phyloP scores from a whole-genome alignment of 1,140 invertebrate genomes.

The Drosophila yakuba region DNA sequence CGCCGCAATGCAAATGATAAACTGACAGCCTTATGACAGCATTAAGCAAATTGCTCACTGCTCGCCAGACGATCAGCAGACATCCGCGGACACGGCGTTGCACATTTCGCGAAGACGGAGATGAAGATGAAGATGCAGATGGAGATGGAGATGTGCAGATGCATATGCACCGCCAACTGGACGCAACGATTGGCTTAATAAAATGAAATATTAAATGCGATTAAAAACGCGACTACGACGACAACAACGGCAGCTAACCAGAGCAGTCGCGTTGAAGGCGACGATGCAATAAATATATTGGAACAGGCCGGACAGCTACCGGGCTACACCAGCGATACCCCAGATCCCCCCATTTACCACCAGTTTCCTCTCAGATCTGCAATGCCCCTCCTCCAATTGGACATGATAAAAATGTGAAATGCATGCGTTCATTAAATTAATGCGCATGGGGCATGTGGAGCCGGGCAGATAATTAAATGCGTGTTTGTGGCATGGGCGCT shows the following conservation, averaged over 20 bases:
- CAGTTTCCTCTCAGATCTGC: neutral
- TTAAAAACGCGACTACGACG: slow-evolving; percentile 69
- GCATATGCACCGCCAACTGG: slow-evolving; percentile 25
- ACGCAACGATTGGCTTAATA: slow-evolving; percentile 77
- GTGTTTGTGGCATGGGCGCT: slow-evolving; percentile 64
- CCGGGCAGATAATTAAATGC: slow-evolving; percentile 73
- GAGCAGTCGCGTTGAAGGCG: slow-evolving; percentile 27
- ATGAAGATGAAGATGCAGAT: slow-evolving; percentile 32
- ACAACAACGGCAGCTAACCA: slow-evolving; percentile 7
- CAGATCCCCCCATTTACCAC: neutral
- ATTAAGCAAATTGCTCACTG: slow-evolving; percentile 76
- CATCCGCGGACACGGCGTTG: slow-evolving; percentile 14
- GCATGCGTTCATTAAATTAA: slow-evolving; percentile 81
- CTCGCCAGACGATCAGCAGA: slow-evolving; percentile 68
- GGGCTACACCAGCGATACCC: slow-evolving; percentile 21
- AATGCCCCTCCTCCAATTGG: slow-evolving; percentile 16
- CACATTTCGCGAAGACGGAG: slow-evolving; percentile 1
- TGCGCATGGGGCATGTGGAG: slow-evolving; percentile 60
- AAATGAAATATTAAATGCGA: slow-evolving; percentile 84
- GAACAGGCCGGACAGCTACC: slow-evolving; percentile 62
- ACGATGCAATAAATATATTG: slow-evolving; percentile 79
- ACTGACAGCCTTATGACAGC: slow-evolving; percentile 81
- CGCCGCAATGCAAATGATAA: slow-evolving; percentile 78
- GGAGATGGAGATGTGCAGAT: slow-evolving; percentile 23
- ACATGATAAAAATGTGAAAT: slow-evolving; percentile 74